phyloP scores from a whole-genome alignment of 2,888 invertebrate species.

The Caenorhabditis becei region DNA sequence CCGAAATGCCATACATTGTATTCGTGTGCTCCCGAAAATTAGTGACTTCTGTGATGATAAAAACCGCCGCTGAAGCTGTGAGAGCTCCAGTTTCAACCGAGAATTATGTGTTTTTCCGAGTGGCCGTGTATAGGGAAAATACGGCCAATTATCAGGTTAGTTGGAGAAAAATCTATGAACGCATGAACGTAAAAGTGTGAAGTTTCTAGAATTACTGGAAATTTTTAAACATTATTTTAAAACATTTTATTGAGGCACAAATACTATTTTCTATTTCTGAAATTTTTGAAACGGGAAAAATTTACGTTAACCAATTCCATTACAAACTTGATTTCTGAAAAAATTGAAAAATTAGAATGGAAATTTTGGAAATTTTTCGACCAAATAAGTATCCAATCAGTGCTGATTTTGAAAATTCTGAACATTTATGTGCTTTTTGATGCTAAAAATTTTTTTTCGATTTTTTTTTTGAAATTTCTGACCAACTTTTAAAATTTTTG shows the following conservation, averaged over 20 bases:
- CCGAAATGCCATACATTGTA: slow-evolving; percentile 75
- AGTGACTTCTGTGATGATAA: slow-evolving; percentile 70
- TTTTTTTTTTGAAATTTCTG: too few species aligned
- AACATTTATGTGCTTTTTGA: too few species aligned
- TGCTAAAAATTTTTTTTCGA: too few species aligned
- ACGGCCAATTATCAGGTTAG: slow-evolving; percentile 52
- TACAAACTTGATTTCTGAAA: too few species aligned
- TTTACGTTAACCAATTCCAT: too few species aligned
- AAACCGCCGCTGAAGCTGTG: slow-evolving; percentile 61
- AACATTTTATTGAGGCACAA: too few species aligned
- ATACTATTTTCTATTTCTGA: too few species aligned
- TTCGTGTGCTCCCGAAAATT: slow-evolving; percentile 78
- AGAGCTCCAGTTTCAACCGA: slow-evolving; percentile 66
- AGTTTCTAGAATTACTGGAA: not conserved
- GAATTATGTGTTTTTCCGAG: slow-evolving; percentile 78
- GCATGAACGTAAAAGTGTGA: too few species aligned
- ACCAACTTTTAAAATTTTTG: too few species aligned
- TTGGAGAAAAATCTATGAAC: too few species aligned
- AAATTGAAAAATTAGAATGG: not conserved
- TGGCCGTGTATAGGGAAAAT: slow-evolving; percentile 66
- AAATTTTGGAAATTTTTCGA: not conserved
- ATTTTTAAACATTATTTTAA: not conserved
- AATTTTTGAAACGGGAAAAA: too few species aligned
- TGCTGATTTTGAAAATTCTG: too few species aligned
- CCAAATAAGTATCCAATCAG: not conserved